Conservation (phyloP, 2,797 vertebrate species). For the Poecile montanus region DNA sequence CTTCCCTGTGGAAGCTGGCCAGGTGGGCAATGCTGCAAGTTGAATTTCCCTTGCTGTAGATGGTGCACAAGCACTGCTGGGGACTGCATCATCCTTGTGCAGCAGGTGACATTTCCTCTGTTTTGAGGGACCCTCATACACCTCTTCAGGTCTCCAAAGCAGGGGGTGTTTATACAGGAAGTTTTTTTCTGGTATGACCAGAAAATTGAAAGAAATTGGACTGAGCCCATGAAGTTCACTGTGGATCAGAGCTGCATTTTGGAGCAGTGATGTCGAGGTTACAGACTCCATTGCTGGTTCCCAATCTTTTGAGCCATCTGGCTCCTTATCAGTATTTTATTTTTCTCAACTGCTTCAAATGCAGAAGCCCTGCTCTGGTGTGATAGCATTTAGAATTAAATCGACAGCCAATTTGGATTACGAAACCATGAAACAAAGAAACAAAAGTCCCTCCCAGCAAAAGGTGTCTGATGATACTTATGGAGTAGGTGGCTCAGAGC, state of each 20-base stretch:
- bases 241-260: neutral
- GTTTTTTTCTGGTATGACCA: neutral
- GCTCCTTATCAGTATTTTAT: slow-evolving; percentile 2
- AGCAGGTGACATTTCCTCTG: neutral
- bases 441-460: neutral
- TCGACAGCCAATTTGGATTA: neutral
- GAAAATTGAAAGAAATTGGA: neutral
- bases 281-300: neutral
- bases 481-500: slow-evolving; percentile 1
- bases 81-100: neutral
- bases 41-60: neutral
- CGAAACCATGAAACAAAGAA: neutral
- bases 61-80: neutral
- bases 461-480: slow-evolving; percentile 19
- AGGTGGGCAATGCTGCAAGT: neutral
- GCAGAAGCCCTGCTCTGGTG: neutral
- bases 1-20: neutral
- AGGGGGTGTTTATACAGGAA: neutral
- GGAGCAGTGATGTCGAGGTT: neutral
- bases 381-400: neutral
- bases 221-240: neutral
- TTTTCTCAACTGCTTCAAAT: neutral
- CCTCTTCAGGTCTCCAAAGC: neutral
- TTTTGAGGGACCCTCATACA: neutral
- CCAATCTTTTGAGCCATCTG: slow-evolving; percentile 20